Evolutionary conservation across 1,140 invertebrate species (phyloP), one percentile per base, ranked within the genome.

Genomic region (Drosophila quadrilineata): DNA sequence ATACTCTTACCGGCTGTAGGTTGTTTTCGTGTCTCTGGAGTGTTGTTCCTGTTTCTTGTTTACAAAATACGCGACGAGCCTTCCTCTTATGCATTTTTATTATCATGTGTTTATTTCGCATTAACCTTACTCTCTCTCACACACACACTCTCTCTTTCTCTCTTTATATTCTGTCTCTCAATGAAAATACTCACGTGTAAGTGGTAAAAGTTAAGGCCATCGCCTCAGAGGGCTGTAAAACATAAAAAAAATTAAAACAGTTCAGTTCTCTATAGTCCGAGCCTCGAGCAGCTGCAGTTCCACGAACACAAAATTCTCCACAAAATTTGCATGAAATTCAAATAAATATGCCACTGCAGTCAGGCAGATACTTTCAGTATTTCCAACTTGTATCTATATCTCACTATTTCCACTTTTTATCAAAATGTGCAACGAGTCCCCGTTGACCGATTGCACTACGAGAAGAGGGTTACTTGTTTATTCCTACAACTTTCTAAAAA

Each of bases 311-410:
- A n/a, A n/a, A n/a, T n/a, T n/a, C n/a, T n/a, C 46, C 49, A 49
- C 21, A 16, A 53, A 86, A 86, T 86, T 86, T 80, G 82, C 80
- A 86, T 86, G 71, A 86, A 86, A 76, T 74, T 76, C 80, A 60
- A 80, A 86, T 86, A 86, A 86, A 86, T 80, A 86, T 80, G 80
- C 65, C 80, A 86, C 54, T 75, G 75, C 75, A 75, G 68, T 75
- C 67, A 69, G 69, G 41, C 57, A 60, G 59, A 41, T 54, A 65
- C 60, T 54, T n/a, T n/a, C n/a, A n/a, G n/a, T n/a, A n/a, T n/a
- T n/a, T n/a, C n/a, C n/a, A n/a, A n/a, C n/a, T n/a, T n/a, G n/a
- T n/a, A n/a, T n/a, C n/a, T n/a, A n/a, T n/a, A n/a, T n/a, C n/a
- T n/a, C n/a, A n/a, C n/a, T n/a, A n/a, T n/a, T n/a, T n/a, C n/a